Evolutionary conservation across 2,113 vertebrate species (phyloP), one percentile per base, ranked within the genome.

Genomic region (Trachemys scripta): DNA sequence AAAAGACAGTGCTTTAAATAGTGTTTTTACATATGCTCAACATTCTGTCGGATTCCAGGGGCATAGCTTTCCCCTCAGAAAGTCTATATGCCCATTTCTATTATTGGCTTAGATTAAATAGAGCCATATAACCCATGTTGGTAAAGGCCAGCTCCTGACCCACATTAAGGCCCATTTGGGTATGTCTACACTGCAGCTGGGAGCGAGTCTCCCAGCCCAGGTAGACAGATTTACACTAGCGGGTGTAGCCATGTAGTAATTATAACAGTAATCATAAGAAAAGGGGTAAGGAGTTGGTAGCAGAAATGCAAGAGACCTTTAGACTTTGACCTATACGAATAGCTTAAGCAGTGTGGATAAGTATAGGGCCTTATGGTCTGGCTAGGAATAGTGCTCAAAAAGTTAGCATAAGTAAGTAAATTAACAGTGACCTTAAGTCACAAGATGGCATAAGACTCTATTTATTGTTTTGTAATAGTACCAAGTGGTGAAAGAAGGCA

Each of bases 21-120:
- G 42, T 80, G 51, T n/a, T 56, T 5, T 80, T 94, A 54, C 56
- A 89, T 93, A 92, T 94, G 47, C 76, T 97, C 56, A 92, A 76
- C 79, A 53, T 65, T 78, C 90, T 87, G 75, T 45, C 72, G 54
- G 38, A 88, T 90, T 72, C 90, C 62, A 45, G 72, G 50, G 80
- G 35, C 89, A 53, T 65, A 91, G 80, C 83, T 84, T 93, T 81
- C 42, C 72, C 87, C 90, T 94, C 59, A 84, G 94, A 94, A 94
- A 0, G 75, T 81, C 49, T 38, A 31, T 72, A 38, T 90, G 76
- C 59, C 93, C 45, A 50, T 22, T 65, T 19, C 82, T 38, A 3
- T 80, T 82, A 56, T 95, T 69, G 90, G 79, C 65, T 92, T 94
- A 94, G 87, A 29, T 53, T 88, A 45, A 80, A 88, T 83, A 8